Base-by-base conservation (phyloP, 2,888 invertebrate species). In the Diarsia rubi region DNA sequence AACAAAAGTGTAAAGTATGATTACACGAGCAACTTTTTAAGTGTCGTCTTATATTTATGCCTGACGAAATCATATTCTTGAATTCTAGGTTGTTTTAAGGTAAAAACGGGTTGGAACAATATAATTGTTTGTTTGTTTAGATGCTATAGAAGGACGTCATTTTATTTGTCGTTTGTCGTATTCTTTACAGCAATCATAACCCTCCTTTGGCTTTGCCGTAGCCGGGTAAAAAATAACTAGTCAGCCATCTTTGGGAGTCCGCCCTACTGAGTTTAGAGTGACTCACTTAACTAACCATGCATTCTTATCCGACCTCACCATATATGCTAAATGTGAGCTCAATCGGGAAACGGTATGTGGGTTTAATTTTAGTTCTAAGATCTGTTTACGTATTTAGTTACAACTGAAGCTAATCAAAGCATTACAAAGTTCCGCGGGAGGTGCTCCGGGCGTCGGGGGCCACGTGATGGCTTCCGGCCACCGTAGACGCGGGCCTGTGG, bases 1-100 rank as follows among this genome's bases (percentile, higher is more conserved):
- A 76, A 72, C 57, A 72, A 78, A 64, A 82, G 79, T n/a, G 57
- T 68, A 73, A 63, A 42, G 45, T 70, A 12, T 70, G 52, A 5
- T 9, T 70, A 76, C 21, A 71, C 78, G 54, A 21, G 71, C 63
- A 54, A 76, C 31, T 19, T 27, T 8, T 16, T 14, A 59, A 2
- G 12, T 27, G 1, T 27, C 21, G 9, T 49, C 3, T 14, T 45
- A 6, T 6, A 8, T 14, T 31, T 31, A 31, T 19, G 9, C 19
- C 19, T 19, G 2, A 31, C 2, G 9, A 65, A 31, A 21, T 47
- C 0, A 21, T 47, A 5, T 27, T 27, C 8, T 21, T 27, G 4
- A 14, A 47, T 21, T 64, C 3, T 27, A 5, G 54, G 54, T 52
- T 12, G 4, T 4, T n/a, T 52, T 4, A 12, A n/a, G 52, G 49